phyloP scores from a whole-genome alignment of 2,797 vertebrate genomes.

The Hyperoplus immaculatus region DNA sequence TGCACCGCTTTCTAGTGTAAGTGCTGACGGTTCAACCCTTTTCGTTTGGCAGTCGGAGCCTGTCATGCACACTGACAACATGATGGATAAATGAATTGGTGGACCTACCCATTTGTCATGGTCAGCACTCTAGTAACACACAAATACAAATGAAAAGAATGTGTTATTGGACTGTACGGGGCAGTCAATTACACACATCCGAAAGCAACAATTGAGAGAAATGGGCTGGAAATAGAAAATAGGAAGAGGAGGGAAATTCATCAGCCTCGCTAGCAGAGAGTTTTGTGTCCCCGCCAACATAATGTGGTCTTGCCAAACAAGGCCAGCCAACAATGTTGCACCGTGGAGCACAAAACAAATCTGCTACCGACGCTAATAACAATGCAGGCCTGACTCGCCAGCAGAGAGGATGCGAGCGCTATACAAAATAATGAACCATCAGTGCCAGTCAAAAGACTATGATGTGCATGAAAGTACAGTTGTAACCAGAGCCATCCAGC shows the following conservation, averaged over 20 bases:
- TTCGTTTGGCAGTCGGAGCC: constrained; percentile 48
- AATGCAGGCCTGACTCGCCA: constrained; percentile 56
- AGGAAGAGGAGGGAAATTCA: constrained; percentile 55
- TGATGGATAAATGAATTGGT: constrained; percentile 76
- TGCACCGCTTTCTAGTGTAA: constrained; percentile 74
- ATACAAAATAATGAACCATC: constrained; percentile 39
- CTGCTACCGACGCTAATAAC: constrained; percentile 71
- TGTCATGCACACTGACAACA: constrained; percentile 81
- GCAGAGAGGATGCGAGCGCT: constrained; percentile 33
- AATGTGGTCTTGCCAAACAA: constrained; percentile 69
- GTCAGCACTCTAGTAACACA: constrained; percentile 89
- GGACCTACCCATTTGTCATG: constrained; percentile 92
- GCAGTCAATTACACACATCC: constrained; percentile 64
- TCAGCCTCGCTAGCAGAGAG: constrained; percentile 65
- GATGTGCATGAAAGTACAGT: constrained; percentile 52
- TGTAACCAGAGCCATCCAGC: constrained; percentile 44
- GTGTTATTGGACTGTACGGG: constrained; percentile 62
- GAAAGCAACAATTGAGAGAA: constrained; percentile 64
- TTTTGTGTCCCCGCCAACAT: constrained; percentile 72
- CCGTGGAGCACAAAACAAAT: constrained; percentile 69
- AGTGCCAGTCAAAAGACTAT: constrained; percentile 42
- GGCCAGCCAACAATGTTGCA: constrained; percentile 72
- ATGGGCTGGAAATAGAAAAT: constrained; percentile 36
- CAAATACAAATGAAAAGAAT: constrained; percentile 84
- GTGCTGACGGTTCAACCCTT: constrained; percentile 53